These are phyloP conservation scores for Meandrusa payeni DNA, from an alignment of 2,888 invertebrate genomes.

Conservation along the genomic window DNA sequence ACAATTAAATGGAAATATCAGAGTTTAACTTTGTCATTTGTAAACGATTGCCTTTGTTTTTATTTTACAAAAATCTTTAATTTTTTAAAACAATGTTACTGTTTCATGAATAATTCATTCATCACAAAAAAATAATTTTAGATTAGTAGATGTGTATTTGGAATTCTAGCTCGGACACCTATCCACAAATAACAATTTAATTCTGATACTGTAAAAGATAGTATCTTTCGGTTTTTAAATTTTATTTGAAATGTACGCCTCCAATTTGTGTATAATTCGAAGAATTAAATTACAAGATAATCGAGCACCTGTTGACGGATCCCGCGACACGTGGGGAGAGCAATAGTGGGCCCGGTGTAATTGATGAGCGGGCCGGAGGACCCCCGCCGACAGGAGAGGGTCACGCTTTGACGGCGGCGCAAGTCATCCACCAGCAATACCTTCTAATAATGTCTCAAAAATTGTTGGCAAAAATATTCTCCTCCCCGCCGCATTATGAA, in stretches of 20 bases:
- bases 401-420: constrained; percentile 33
- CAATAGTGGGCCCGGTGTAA: constrained; percentile 40
- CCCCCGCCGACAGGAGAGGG: constrained; percentile 50
- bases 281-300: constrained; percentile 22
- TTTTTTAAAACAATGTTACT: too few species aligned
- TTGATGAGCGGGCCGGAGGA: constrained; percentile 56
- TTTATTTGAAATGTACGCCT: constrained; percentile 11
- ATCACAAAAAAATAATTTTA: too few species aligned
- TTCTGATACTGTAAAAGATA: constrained; percentile 10
- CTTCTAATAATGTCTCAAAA: too few species aligned
- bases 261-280: constrained; percentile 5
- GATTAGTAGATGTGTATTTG: too few species aligned
- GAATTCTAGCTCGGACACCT: background rate
- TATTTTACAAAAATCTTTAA: too few species aligned
- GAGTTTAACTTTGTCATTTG: too few species aligned
- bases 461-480: too few species aligned
- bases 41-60: too few species aligned
- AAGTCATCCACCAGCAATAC: constrained; percentile 21
- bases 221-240: background rate
- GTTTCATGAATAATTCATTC: too few species aligned
- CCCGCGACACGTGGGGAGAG: constrained; percentile 32
- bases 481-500: too few species aligned
- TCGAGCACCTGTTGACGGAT: constrained; percentile 59
- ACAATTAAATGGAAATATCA: too few species aligned
- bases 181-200: constrained; percentile 1